These are phyloP conservation scores for Schrankia costaestrigalis DNA, from an alignment of 2,888 invertebrate genomes.

Conservation along the genomic window DNA sequence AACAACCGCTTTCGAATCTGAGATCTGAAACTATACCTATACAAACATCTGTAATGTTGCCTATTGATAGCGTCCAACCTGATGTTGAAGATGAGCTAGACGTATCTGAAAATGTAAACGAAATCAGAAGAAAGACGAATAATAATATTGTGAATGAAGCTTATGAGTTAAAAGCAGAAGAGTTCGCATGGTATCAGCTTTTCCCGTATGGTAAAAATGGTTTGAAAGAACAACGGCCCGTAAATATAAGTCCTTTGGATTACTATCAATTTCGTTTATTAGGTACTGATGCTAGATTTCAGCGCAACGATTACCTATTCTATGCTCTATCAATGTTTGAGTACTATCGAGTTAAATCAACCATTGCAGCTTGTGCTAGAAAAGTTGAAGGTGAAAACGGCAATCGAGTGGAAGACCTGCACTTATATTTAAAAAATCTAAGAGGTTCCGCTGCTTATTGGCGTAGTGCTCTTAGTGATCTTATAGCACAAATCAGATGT, in stretches of 20 bases:
- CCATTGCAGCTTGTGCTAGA: too few species aligned
- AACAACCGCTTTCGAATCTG: too few species aligned
- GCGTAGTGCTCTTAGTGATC: neutral
- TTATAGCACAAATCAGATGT: neutral
- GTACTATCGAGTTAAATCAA: too few species aligned
- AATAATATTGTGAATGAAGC: constrained; percentile 26
- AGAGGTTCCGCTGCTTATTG: neutral
- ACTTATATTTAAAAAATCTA: too few species aligned
- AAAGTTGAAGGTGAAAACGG: too few species aligned
- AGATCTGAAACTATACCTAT: too few species aligned
- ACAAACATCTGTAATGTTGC: too few species aligned
- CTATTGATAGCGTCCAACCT: constrained; percentile 2
- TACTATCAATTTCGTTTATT: constrained; percentile 1
- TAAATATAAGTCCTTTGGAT: neutral
- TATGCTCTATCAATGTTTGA: too few species aligned
- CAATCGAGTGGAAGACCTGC: too few species aligned
- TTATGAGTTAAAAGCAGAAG: constrained; percentile 21
- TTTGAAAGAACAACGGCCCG: neutral
- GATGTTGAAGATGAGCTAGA: constrained; percentile 3
- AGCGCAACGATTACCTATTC: too few species aligned
- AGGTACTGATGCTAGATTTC: neutral
- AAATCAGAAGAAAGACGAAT: constrained; percentile 17
- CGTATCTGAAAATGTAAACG: constrained; percentile 1
- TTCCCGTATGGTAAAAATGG: constrained; percentile 29
- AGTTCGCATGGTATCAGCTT: constrained; percentile 27